Conservation (phyloP, 2,797 vertebrate species). For the Margarornis squamiger region DNA sequence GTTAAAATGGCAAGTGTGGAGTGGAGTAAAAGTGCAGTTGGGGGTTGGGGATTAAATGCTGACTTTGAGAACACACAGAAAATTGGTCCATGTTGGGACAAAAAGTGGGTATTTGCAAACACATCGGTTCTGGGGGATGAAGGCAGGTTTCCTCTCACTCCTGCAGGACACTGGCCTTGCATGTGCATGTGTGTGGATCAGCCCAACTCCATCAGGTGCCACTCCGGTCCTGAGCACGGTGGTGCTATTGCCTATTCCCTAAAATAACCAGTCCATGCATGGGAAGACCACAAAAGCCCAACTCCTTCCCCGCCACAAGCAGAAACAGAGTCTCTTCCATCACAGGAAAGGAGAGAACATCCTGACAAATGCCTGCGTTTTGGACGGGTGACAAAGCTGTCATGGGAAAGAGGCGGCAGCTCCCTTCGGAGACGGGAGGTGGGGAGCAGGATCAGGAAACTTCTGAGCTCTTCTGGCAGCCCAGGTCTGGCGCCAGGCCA, state of each 20-base stretch:
- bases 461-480: slow-evolving; percentile 70
- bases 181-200: background rate
- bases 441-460: slow-evolving; percentile 68
- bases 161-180: background rate
- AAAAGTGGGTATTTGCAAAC: background rate
- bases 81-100: background rate
- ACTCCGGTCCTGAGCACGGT: accelerated
- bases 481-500: slow-evolving; percentile 52
- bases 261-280: background rate
- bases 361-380: slow-evolving; percentile 68
- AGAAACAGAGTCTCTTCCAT: slow-evolving; percentile 57
- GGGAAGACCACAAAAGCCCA: slow-evolving; percentile 27
- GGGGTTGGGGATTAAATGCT: background rate
- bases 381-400: slow-evolving; percentile 70
- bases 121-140: background rate
- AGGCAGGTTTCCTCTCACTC: background rate
- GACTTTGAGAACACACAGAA: background rate
- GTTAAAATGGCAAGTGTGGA: background rate
- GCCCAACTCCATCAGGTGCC: background rate
- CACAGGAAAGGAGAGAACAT: slow-evolving; percentile 70
- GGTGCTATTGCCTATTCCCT: background rate
- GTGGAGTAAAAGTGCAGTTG: background rate
- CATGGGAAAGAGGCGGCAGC: slow-evolving; percentile 67
- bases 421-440: slow-evolving; percentile 63
- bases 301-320: slow-evolving; percentile 1